Base-by-base conservation (phyloP, 2,797 vertebrate genomes). In the Threskiornis aethiopicus region DNA sequence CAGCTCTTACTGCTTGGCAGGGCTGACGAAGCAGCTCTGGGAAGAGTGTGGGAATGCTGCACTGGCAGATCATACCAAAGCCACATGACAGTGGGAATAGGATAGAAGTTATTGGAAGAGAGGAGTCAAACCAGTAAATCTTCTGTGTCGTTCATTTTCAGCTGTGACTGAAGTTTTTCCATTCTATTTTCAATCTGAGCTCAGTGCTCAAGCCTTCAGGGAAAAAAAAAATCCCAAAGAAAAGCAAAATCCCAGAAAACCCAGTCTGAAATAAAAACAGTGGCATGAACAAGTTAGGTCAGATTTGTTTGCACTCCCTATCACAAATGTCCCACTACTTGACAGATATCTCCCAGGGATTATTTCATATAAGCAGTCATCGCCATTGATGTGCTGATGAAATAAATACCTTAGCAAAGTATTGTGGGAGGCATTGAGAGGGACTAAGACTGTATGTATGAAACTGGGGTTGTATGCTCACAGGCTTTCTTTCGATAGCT, bases 41-140 rank as follows among this genome's bases (percentile, higher is more conserved):
- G 62, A 88, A 95, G 78, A 67, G 58, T 90, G 89, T 93, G 83
- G 89, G 89, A 96, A 94, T 84, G 80, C 62, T 82, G 62, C 66
- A n/a, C 77, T 93, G 88, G 77, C 73, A 89, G 72, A 52, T 94
- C 61, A 47, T 61, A 83, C 71, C 71, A 57, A 77, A 96, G 78
- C 87, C 57, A 64, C 85, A 73, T 55, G 83, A 58, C 62, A 91
- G 66, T 76, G 62, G 87, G 89, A 91, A 84, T 78, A 69, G n/a
- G n/a, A 76, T 82, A 72, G 54, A 93, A 90, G 25, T 96, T 87
- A 66, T 73, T 95, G 83, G 61, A 93, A 85, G 84, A 81, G 49
- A 10, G 46, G 51, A 95, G 64, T 89, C 64, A 87, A 89, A 71
- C 75, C 78, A 75, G 26, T 93, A 93, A 86, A 88, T 93, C 79